Base-by-base conservation (phyloP, 2,888 invertebrate genomes). In the Dolichomitus sp. region DNA sequence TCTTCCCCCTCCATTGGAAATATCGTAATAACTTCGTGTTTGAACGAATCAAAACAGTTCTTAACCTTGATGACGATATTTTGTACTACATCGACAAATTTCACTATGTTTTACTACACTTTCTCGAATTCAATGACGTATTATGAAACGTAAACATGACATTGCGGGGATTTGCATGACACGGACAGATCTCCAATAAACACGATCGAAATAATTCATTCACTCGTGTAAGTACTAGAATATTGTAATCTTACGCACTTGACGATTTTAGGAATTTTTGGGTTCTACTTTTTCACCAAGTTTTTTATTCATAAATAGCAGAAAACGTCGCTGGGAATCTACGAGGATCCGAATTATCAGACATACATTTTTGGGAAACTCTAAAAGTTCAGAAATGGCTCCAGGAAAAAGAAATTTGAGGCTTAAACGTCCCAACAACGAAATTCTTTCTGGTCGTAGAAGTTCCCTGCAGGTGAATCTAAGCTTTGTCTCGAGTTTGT, bases 381-480 rank as follows among this genome's bases (percentile, higher is more conserved):
- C n/a, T 17, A 2, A n/a, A 17, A 50, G 14, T 52, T 4, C 68
- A 54, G 50, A 50, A 57, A 80, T 83, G 83, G 48, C 75, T 19
- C 61, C 59, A 1, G 50, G 48, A 1, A 59, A 37, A 37, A 59
- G 42, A 27, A 80, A 72, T 33, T 17, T 57, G 1, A 52, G 17
- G 4, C 14, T 52, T 14, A 59, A 27, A 59, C 33, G 33, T 17
- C 7, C 30, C 11, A 33, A 27, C 7, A 57, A 80, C 30, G 42
- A 83, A 52, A 65, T 48, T 33, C 7, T 70, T 9, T 23, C 61
- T 2, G 30, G n/a, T 77, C 88, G 87, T 30, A 84, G 88, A 48
- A 91, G 88, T 72, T 92, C 92, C 1, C 52, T 92, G 54, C 84
- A 75, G 81, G 92, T 92, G 0, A 92, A 93, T 85, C 84, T 92